A percentile compares a stretch with the other conserved stretches of the same genome.
These are phyloP conservation scores for Umimayanthus chanpuru DNA, from an alignment of 92 coral and sea anemone genomes.

Conservation along the genomic window DNA sequence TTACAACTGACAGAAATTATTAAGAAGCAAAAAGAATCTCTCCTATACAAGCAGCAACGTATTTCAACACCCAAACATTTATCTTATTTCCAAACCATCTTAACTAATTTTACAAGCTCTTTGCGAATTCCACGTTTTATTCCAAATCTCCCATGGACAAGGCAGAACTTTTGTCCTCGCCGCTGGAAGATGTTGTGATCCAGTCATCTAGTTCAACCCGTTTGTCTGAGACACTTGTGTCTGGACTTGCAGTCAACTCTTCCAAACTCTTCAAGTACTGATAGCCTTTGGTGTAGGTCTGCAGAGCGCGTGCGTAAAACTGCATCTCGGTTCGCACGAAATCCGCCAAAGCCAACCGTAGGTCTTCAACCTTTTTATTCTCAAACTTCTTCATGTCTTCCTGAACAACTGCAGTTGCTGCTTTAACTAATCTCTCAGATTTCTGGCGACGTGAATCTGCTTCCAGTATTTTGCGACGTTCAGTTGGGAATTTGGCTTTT, in stretches of 20 bases:
- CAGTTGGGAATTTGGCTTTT: constrained; percentile 57
- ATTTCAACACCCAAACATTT: not conserved
- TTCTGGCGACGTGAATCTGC: constrained; percentile 68
- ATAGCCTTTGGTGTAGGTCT: constrained; percentile 77
- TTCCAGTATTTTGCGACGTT: constrained; percentile 67
- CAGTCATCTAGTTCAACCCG: constrained; percentile 4
- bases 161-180: constrained; percentile 22
- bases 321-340: constrained; percentile 78
- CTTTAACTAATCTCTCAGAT: constrained; percentile 54
- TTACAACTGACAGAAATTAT: too few relatives aligned
- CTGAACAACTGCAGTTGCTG: constrained; percentile 52
- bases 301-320: constrained; percentile 77
- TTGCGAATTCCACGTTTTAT: not conserved
- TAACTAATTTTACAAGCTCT: too few relatives aligned
- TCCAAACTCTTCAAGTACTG: constrained; percentile 39
- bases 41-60: too few relatives aligned
- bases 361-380: constrained; percentile 57
- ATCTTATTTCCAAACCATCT: too few relatives aligned
- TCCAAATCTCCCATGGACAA: constrained; percentile 24
- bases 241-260: not conserved
- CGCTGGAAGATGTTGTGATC: constrained; percentile 42
- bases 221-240: not conserved
- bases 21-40: too few relatives aligned
- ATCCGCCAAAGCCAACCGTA: constrained; percentile 59
- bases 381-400: constrained; percentile 71